Base-by-base conservation (phyloP, 1,140 invertebrate species). In the Oryzaephilus surinamensis region DNA sequence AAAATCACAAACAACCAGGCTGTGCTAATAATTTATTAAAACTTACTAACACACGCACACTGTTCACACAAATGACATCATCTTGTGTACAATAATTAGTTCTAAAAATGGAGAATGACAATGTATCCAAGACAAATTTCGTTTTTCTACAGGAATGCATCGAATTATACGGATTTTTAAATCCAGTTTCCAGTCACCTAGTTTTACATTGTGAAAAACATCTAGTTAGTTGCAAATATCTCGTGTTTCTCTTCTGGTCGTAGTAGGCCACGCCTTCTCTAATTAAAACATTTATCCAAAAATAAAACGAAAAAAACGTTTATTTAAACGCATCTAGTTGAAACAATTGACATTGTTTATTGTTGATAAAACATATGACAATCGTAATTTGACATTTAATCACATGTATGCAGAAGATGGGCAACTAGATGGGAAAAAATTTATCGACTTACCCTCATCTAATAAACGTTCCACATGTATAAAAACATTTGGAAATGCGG, bases 401-500 rank as follows among this genome's bases (percentile, higher is more conserved):
- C 8, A 24, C 10, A 6, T 24, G 8, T n/a, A 24, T 7, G 23
- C 23, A 8, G 14, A 12, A 3, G 10, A 12, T 18, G 7, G 6
- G 7, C 11, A 21, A 5, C 23, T 10, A 5, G 8, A 15, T 2
- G 7, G 6, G n/a, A 24, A 24, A 13, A 30, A 36, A 40, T 32
- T 39, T 15, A 23, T 34, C n/a, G 11, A 43, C 81, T 79, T 81
- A 99, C 96, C 96, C 86, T 99, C 95, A 64, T 99, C 97, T 60
- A 99, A 77, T 54, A 99, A 82, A 65, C 96, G 79, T 72, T 99
- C 96, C 59, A 97, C 81, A 73, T 99, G 97, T 69, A 95, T 81
- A 75, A 99, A 99, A 65, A 98, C 89, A 78, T 96, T 97, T 48
- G 97, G 95, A 72, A 99, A 97, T 62, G 94, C 94, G 58, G 91